Evolutionary conservation across 2,888 invertebrate genomes (phyloP), one percentile per base, ranked within the genome.

Genomic region (Prenolepis imparis): DNA sequence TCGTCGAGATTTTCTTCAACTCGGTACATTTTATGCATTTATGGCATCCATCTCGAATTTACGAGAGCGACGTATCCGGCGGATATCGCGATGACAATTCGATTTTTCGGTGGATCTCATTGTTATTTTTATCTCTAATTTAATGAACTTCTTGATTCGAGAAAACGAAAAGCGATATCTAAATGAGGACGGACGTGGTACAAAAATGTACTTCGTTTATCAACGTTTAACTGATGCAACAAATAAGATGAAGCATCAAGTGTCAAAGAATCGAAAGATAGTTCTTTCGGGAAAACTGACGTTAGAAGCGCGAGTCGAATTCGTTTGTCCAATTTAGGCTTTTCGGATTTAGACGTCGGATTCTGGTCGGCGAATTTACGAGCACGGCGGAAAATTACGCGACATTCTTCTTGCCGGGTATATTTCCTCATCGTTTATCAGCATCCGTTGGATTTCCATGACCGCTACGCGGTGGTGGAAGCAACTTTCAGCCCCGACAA

Each of bases 361-460:
- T 21, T 41, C 15, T 24, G 36, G 24, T 52, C 61, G 59, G 18
- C 61, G 72, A 70, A 70, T 83, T 82, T 48, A 86, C 78, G 84
- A 77, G 18, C 36, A 39, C 66, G 21, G 59, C 41, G 77, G 73
- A 80, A 89, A 85, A 83, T 89, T 84, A 82, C 84, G 15, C 57
- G 72, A 39, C 36, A 59, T 59, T 55, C 52, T 86, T 88, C 82
- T 81, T 73, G 67, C 61, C 41, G 8, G 24, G 36, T 61, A 83
- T 84, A 86, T 89, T 85, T 80, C 78, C 84, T 86, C n/a, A n/a
- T n/a, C 86, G 87, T 88, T 88, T 88, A 88, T 86, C 88, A 83
- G 81, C 73, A 81, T 77, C 86, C 80, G 86, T 86, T 86, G 72
- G 80, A 80, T 87, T 85, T 78, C 87, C 81, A 59, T 61, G 83